Evolutionary conservation across 1,140 invertebrate species (phyloP).

Genomic region (Danaus melanippus): DNA sequence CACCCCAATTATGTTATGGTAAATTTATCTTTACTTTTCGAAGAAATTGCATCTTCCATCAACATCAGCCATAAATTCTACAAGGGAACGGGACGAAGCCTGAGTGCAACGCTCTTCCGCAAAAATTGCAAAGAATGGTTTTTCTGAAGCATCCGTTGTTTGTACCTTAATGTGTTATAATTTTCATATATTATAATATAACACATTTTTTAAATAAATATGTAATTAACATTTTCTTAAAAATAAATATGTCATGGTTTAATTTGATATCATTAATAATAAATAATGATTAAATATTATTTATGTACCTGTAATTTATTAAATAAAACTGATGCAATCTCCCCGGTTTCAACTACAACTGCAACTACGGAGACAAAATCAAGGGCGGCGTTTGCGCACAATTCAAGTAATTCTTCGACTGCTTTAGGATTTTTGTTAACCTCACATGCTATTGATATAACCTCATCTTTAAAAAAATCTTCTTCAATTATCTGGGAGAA

Average conservation of each 20-base stretch:
- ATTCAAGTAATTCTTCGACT: constrained; percentile 72
- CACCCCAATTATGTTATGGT: too few species aligned
- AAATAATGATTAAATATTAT: too few species aligned
- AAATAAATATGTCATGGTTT: too few species aligned
- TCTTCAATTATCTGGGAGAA: constrained; percentile 65
- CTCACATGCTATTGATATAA: constrained; percentile 68
- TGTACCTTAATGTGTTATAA: constrained; percentile 26
- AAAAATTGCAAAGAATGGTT: constrained; percentile 74
- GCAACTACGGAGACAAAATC: constrained; percentile 78
- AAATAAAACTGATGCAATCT: constrained; percentile 75
- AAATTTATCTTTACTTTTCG: constrained; percentile 47
- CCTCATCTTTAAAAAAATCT: constrained; percentile 74
- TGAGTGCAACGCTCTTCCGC: constrained; percentile 71
- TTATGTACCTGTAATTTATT: constrained; percentile 77
- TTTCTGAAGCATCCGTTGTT: constrained; percentile 51
- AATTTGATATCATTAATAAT: too few species aligned
- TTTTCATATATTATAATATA: too few species aligned
- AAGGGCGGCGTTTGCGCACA: constrained; percentile 72
- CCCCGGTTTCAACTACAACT: constrained; percentile 61
- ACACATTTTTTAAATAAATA: too few species aligned
- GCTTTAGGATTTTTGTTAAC: constrained; percentile 72
- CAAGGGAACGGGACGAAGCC: constrained; percentile 68
- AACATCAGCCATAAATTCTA: constrained; percentile 75
- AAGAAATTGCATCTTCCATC: constrained; percentile 75
- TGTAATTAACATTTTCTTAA: too few species aligned